These are phyloP conservation scores for Bombus difficillimus DNA, from an alignment of 1,140 invertebrate genomes.

Conservation along the genomic window DNA sequence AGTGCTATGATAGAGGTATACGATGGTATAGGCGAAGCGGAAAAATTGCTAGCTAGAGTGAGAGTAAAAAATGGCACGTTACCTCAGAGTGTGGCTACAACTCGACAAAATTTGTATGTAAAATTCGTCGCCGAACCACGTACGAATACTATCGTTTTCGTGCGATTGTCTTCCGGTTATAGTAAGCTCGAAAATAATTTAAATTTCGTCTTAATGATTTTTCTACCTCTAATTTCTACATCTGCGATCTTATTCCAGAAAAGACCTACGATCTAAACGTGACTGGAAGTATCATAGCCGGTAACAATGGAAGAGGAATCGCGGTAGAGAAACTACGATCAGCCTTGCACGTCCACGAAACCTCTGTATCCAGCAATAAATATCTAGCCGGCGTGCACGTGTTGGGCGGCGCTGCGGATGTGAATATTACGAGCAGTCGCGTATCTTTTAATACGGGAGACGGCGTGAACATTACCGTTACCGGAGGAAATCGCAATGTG, in stretches of 20 bases:
- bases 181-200: slow-evolving; percentile 76
- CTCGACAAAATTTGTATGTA: slow-evolving; percentile 89
- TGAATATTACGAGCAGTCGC: slow-evolving; percentile 95
- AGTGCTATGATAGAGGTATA: slow-evolving; percentile 89
- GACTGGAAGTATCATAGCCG: slow-evolving; percentile 90
- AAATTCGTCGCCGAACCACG: slow-evolving; percentile 88
- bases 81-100: slow-evolving; percentile 92
- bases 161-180: slow-evolving; percentile 89
- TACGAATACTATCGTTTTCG: slow-evolving; percentile 88
- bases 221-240: fast-evolving
- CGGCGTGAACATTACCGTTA: slow-evolving; percentile 94
- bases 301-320: slow-evolving; percentile 97
- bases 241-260: slow-evolving; percentile 77
- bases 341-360: slow-evolving; percentile 90
- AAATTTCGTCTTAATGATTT: background rate
- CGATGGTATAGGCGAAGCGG: slow-evolving; percentile 88
- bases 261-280: slow-evolving; percentile 95
- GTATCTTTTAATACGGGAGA: slow-evolving; percentile 96
- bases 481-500: slow-evolving; percentile 94
- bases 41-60: slow-evolving; percentile 88
- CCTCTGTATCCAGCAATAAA: slow-evolving; percentile 92
- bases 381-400: slow-evolving; percentile 95
- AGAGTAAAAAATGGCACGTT: slow-evolving; percentile 90
- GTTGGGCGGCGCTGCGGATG: slow-evolving; percentile 92
- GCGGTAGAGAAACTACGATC: slow-evolving; percentile 92